Evolutionary conservation across 2,113 vertebrate genomes (phyloP).

Genomic region (Willisornis vidua): DNA sequence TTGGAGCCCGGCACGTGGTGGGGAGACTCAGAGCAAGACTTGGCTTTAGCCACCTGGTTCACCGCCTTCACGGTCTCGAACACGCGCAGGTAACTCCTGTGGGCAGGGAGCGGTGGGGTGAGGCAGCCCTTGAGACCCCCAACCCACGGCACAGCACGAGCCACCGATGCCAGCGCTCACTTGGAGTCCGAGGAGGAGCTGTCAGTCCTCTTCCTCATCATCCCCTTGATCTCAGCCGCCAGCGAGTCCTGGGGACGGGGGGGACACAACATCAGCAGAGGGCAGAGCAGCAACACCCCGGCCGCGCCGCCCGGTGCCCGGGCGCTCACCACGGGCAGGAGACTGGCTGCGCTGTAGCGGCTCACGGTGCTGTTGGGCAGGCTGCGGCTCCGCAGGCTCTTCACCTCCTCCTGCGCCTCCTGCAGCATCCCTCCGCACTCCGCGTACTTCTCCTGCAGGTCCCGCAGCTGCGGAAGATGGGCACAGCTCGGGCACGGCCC

Average conservation of each 20-base stretch:
- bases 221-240: slow-evolving; percentile 89
- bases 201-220: slow-evolving; percentile 83
- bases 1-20: slow-evolving; percentile 68
- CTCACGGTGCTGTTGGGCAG: slow-evolving; percentile 83
- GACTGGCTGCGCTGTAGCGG: slow-evolving; percentile 75
- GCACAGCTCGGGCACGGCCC: not conserved
- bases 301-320: not conserved
- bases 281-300: not conserved
- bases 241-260: slow-evolving; percentile 70
- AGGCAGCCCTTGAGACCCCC: no score
- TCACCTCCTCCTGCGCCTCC: slow-evolving; percentile 84
- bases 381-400: slow-evolving; percentile 81
- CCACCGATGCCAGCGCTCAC: not conserved
- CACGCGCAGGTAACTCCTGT: slow-evolving; percentile 77
- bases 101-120: not conserved
- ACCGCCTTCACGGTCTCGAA: slow-evolving; percentile 84
- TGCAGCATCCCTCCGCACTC: slow-evolving; percentile 83
- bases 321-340: slow-evolving; percentile 82
- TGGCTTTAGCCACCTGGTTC: slow-evolving; percentile 75
- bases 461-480: slow-evolving; percentile 72
- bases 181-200: slow-evolving; percentile 81
- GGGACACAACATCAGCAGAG: accelerated
- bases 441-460: slow-evolving; percentile 82
- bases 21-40: slow-evolving; percentile 75
- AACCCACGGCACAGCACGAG: accelerated